Evolutionary conservation across 1,140 invertebrate genomes (phyloP), one percentile per base, ranked within the genome.

Genomic region (Varroa destructor): DNA sequence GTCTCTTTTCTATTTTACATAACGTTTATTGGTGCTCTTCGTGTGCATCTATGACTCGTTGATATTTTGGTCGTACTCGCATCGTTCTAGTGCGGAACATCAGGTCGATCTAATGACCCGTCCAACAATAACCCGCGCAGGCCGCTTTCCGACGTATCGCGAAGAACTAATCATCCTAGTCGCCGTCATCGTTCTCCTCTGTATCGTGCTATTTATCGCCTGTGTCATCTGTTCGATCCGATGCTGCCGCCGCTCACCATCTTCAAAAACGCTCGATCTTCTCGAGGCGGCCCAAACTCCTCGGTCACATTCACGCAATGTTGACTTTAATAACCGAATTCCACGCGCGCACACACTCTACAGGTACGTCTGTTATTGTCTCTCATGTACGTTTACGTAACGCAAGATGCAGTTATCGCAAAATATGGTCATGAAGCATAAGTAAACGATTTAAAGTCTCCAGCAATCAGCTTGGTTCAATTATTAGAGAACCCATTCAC

Each of bases 171-270:
- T 67, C 37, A 67, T 67, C 61, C 61, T 67, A 40, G 40, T 67
- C 36, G 61, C 37, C 10, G 61, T 67, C 61, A 67, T 67, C 37
- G 46, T 67, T 67, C 61, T 67, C 46, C 61, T 67, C n/a, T 43
- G 40, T 46, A 67, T 67, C 61, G 61, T 67, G 1, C 40, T 67
- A 8, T 67, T 67, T 40, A 67, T 67, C 61, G 61, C 61, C 10
- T 67, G 61, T 37, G 61, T 67, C 3, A 67, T 67, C 46, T 67
- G 61, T 67, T 67, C 61, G 61, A 67, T 67, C 61, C 40, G 36
- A 37, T 67, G 61, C 46, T 67, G 61, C 61, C 61, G 61, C 12
- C 10, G 61, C 12, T 36, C 61, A 46, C 61, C 61, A 5, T 67
- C 61, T 2, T 43, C 61, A 8, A 67, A 67, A 8, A 67, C 61